phyloP scores from a whole-genome alignment of 2,888 invertebrate genomes.

The Pachydiplax longipennis region DNA sequence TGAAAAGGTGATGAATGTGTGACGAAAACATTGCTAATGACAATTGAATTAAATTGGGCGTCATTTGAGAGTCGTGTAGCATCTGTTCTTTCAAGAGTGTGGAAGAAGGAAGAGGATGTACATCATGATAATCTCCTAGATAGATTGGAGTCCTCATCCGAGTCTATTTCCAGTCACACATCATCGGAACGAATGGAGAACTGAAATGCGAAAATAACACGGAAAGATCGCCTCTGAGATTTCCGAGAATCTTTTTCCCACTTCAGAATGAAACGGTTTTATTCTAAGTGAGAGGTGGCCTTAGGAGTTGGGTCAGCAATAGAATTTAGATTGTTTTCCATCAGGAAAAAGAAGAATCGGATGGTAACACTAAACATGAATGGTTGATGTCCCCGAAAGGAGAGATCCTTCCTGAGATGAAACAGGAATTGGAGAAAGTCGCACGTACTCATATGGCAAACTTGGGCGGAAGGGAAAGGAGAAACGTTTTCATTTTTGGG shows the following conservation, averaged over 20 bases:
- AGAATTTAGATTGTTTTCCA: background rate
- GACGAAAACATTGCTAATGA: background rate
- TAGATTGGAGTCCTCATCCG: background rate
- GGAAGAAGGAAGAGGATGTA: background rate
- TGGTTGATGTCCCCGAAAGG: background rate
- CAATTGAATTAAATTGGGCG: no score
- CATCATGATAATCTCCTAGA: background rate
- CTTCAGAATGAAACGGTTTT: background rate
- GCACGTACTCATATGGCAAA: no score
- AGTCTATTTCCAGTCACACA: background rate
- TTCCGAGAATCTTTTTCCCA: background rate
- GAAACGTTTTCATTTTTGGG: no score
- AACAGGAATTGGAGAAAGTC: no score
- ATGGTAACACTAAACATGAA: background rate
- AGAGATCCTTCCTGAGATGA: no score
- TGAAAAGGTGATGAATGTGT: background rate
- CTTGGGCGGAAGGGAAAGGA: no score
- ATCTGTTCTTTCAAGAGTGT: background rate
- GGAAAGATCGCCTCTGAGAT: background rate
- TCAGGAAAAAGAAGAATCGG: background rate
- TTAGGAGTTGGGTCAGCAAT: background rate
- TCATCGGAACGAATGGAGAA: background rate
- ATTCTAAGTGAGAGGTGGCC: background rate
- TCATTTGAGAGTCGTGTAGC: no score
- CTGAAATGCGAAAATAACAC: background rate